Base-by-base conservation (phyloP, 1,140 invertebrate genomes). In the Stenopsyche tienmushanensis region DNA sequence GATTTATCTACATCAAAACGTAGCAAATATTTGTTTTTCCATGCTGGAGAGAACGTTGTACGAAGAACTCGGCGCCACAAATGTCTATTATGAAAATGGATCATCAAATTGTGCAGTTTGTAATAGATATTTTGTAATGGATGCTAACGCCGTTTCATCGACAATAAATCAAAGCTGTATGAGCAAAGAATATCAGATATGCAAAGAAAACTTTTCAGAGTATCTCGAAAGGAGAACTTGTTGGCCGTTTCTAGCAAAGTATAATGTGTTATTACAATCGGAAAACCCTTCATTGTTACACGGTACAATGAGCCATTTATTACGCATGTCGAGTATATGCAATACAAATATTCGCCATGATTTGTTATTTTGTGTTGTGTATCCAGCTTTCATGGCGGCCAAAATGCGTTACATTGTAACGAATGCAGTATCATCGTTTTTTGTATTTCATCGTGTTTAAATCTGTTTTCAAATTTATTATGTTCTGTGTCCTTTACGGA, bases 241-340 rank as follows among this genome's bases (percentile, higher is more conserved):
- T n/a, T 83, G 85, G 84, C 79, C 85, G 0, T 84, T 84, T 69
- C 72, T 88, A 0, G 79, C 84, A 24, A 75, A 84, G 23, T 88
- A 87, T 69, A 74, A 77, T 24, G 82, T 84, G 1, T 68, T 88
- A 8, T 72, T 88, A 15, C 73, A 79, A 9, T 74, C 82, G 1
- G 80, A 83, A 20, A 81, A 86, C 68, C 74, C 81, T 8, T 82
- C 83, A 68, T 75, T 87, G 0, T 79, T 83, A 23, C 82, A 85
- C 55, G 70, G 78, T 0, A 78, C 84, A 0, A 84, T 86, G 64
- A 77, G 77, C 3, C 86, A 88, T 71, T 72, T 88, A 15, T 73
- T 86, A 2, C 81, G 83, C 64, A 79, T 86, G 2, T 83, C 83
- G 1, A 80, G 83, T 0, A 77, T 79, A 21, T 83, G 81, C 50